Evolutionary conservation across 2,113 vertebrate genomes (phyloP).

Genomic region (Amia ocellicauda): DNA sequence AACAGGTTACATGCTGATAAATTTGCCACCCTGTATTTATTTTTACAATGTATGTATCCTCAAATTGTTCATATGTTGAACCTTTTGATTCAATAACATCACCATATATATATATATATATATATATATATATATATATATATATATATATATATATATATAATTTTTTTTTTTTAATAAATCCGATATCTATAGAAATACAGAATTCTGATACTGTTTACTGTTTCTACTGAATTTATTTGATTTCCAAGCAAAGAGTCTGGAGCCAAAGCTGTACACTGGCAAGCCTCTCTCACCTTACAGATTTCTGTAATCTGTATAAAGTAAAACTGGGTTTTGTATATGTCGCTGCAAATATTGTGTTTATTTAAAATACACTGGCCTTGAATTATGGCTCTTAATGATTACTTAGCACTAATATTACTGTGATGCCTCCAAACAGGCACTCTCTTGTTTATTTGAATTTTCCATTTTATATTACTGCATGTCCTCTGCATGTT

Average conservation of each 20-base stretch:
- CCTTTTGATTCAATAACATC: no score
- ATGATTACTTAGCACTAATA: conserved; percentile 71
- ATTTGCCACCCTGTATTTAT: no score
- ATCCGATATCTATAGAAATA: no score
- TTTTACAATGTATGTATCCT: no score
- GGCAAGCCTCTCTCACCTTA: conserved; percentile 59
- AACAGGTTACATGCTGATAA: neutral
- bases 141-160: no score
- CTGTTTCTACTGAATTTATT: no score
- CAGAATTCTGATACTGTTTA: no score
- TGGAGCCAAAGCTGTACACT: conserved; percentile 30
- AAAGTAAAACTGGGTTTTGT: conserved; percentile 72
- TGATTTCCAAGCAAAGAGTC: neutral
- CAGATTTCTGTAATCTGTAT: conserved; percentile 68
- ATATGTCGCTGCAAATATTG: conserved; percentile 67
- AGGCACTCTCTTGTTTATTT: conserved; percentile 71
- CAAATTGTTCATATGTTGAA: no score
- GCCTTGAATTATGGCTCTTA: conserved; percentile 69
- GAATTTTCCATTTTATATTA: conserved; percentile 79
- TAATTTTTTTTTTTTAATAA: no score
- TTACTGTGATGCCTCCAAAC: conserved; percentile 67
- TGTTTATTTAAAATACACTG: conserved; percentile 75
- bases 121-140: no score
- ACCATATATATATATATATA: no score
- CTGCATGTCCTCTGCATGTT: conserved; percentile 70